Evolutionary conservation across 2,888 invertebrate genomes (phyloP).

Genomic region (Xanthia togata): DNA sequence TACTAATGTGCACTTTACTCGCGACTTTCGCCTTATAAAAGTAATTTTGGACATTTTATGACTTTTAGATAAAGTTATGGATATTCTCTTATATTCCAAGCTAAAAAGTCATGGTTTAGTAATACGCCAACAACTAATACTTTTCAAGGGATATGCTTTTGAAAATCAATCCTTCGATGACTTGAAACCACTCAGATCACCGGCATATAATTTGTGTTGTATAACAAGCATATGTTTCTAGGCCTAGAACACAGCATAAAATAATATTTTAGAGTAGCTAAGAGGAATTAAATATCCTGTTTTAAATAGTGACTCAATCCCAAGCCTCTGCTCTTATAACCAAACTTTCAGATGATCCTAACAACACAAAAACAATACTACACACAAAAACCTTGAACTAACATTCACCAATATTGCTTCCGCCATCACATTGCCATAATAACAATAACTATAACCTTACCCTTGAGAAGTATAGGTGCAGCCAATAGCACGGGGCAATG

Average conservation of each 20-base stretch:
- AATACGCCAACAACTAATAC: neutral
- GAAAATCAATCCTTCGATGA: neutral
- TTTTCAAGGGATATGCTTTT: neutral
- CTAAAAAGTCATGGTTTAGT: neutral
- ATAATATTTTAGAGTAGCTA: neutral
- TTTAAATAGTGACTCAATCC: neutral
- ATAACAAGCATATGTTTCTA: neutral
- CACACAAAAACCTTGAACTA: slow-evolving; percentile 32
- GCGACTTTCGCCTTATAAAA: slow-evolving; percentile 35
- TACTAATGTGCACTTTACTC: slow-evolving; percentile 45
- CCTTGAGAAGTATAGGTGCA: slow-evolving; percentile 57
- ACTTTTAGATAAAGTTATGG: slow-evolving; percentile 19
- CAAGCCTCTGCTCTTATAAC: neutral
- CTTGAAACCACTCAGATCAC: neutral
- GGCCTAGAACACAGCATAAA: neutral
- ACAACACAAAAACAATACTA: neutral
- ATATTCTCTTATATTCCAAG: neutral
- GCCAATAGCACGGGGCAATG: slow-evolving; percentile 26
- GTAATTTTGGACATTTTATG: slow-evolving; percentile 29
- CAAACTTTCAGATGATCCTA: neutral
- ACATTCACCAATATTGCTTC: slow-evolving; percentile 32
- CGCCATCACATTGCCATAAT: slow-evolving; percentile 36
- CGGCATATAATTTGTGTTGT: neutral
- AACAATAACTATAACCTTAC: slow-evolving; percentile 63
- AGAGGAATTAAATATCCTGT: neutral